phyloP scores from a whole-genome alignment of 2,113 vertebrate species.

The Saccopteryx bilineata region DNA sequence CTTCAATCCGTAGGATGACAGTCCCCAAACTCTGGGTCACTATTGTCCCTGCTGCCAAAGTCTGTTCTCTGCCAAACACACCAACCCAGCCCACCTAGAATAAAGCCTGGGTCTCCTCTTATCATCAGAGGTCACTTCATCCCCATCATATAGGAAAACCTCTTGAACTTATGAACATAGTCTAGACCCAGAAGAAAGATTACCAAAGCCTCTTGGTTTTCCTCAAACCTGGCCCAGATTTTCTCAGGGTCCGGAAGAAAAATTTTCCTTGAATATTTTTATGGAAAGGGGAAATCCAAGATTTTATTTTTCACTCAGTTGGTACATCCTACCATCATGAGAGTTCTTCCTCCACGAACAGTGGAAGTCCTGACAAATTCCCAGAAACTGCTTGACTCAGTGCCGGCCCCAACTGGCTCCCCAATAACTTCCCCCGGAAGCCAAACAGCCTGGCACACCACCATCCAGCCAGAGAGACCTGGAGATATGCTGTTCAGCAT shows the following conservation, averaged over 20 bases:
- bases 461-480: neutral
- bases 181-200: slow-evolving; percentile 49
- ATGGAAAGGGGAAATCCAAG: slow-evolving; percentile 34
- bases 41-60: neutral
- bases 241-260: slow-evolving; percentile 49
- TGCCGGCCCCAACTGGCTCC: neutral
- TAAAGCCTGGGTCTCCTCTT: neutral
- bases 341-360: neutral
- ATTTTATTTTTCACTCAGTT: slow-evolving; percentile 20
- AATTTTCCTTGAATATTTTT: slow-evolving; percentile 68
- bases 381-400: slow-evolving; percentile 67
- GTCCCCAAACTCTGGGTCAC: neutral
- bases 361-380: neutral
- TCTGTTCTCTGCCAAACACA: slow-evolving; percentile 7
- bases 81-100: neutral
- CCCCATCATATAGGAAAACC: slow-evolving; percentile 45
- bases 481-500: neutral
- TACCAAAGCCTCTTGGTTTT: slow-evolving; percentile 42
- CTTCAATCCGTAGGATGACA: neutral
- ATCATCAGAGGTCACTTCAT: neutral
- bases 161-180: neutral
- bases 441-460: neutral
- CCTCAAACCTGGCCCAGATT: slow-evolving; percentile 38
- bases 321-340: neutral
- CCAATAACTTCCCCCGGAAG: slow-evolving; percentile 54